Percentiles rank a stretch among this genome's conserved stretches.
phyloP scores from a whole-genome alignment of 1,140 invertebrate species.

The Ridgeia piscesae region DNA sequence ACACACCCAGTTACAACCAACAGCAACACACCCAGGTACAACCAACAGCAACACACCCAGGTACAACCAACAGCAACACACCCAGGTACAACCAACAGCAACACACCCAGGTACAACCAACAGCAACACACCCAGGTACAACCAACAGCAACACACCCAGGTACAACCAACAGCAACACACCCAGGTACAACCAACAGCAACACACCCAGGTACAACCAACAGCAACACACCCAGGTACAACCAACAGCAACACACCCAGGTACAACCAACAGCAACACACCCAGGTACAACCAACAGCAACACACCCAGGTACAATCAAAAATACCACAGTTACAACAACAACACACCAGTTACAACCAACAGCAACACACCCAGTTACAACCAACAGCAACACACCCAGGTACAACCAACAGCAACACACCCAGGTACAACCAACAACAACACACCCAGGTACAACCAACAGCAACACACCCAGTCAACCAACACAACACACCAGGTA shows the following conservation, averaged over 20 bases:
- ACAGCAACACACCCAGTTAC: background rate
- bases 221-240: no score
- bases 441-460: background rate
- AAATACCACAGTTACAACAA: no score
- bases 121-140: no score
- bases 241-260: constrained; percentile 2
- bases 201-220: background rate
- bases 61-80: background rate
- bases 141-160: constrained; percentile 2
- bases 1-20: background rate
- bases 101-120: background rate
- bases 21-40: no score
- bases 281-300: no score
- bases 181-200: no score
- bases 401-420: background rate
- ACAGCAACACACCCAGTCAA: no score
- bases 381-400: background rate
- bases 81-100: no score
- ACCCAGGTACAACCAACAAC: no score
- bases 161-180: background rate
- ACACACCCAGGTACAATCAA: background rate
- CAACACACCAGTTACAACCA: background rate
- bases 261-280: background rate
- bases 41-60: constrained; percentile 2
- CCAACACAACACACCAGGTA: background rate